Evolutionary conservation across 2,113 vertebrate genomes (phyloP), one percentile per base, ranked within the genome.

Genomic region (Microcebus ravelobensis): DNA sequence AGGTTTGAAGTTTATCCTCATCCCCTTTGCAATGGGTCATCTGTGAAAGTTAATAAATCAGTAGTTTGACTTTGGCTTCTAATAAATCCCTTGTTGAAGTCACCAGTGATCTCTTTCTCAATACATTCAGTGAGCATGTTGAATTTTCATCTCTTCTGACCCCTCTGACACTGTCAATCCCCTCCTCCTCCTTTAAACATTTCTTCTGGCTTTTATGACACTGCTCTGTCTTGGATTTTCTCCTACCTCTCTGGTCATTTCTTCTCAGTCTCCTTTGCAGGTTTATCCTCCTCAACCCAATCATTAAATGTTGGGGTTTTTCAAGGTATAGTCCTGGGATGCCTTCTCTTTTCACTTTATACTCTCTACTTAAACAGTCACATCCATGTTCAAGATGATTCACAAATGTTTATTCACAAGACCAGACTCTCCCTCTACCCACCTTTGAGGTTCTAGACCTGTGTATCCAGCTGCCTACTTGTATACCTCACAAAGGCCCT

Each of bases 81-180:
- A 94, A 48, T 34, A 88, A 89, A 85, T 55, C 42, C 81, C 81
- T 76, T 91, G 68, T 48, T 74, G 34, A 91, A 50, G 77, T 63
- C 50, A 63, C 17, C 83, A n/a, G 0, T 21, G 67, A 20, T 71
- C 36, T 71, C 36, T 52, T 55, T 70, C 8, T 90, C 73, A 81
- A 87, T 29, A 50, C 57, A 68, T 57, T 42, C 59, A 94, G n/a
- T 29, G 52, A 50, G 21, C 5, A 13, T 59, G 31, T 76, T 63
- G n/a, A 71, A 52, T 70, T 27, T 81, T 87, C 31, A 82, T 42
- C 48, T 87, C 50, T 52, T 55, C 39, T 42, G 50, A 76, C 27
- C 25, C 73, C 45, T 57, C 20, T 74, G 34, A 83, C 31, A 34
- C 48, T 83, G 20, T 55, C 45, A 34, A 68, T n/a, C 52, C 61